Conservation (phyloP, 1,140 invertebrate species). For the Sesamia nonagrioides region DNA sequence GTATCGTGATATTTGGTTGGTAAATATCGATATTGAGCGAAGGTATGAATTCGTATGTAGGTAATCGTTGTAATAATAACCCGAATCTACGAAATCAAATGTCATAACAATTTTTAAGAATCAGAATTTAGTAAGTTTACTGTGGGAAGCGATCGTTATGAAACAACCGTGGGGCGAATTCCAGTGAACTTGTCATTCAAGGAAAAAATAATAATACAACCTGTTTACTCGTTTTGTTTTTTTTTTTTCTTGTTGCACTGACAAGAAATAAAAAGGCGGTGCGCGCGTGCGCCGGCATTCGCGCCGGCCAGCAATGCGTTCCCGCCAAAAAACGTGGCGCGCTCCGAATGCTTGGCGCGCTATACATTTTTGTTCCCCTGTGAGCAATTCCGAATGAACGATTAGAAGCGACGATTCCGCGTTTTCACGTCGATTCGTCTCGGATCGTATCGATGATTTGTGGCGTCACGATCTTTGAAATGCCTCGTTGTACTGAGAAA, state of each 20-base stretch:
- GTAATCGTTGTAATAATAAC: conserved; percentile 41
- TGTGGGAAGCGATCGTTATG: conserved; percentile 40
- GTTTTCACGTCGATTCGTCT: conserved; percentile 66
- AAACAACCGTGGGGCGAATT: conserved; percentile 49
- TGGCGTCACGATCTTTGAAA: conserved; percentile 60
- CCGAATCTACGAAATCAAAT: conserved; percentile 39
- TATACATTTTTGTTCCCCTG: conserved; percentile 70
- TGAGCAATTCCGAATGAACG: conserved; percentile 53
- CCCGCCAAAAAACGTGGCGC: conserved; percentile 80
- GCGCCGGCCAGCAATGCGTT: conserved; percentile 66
- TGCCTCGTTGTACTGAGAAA: conserved; percentile 49
- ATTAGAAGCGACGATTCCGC: conserved; percentile 57
- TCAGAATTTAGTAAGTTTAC: conserved; percentile 23
- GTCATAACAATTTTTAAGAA: conserved; percentile 51
- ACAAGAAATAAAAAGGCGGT: conserved; percentile 63
- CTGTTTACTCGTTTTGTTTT: conserved; percentile 66
- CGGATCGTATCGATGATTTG: conserved; percentile 63
- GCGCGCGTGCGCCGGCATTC: conserved; percentile 82
- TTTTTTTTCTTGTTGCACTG: conserved; percentile 56
- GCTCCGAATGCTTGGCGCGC: conserved; percentile 70
- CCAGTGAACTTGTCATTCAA: conserved; percentile 57
- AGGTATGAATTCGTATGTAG: conserved; percentile 34
- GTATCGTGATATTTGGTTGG: conserved; percentile 52
- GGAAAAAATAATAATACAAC: conserved; percentile 69
- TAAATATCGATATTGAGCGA: conserved; percentile 52